phyloP scores from a whole-genome alignment of 2,888 invertebrate species.

The Strigamia maritima region DNA sequence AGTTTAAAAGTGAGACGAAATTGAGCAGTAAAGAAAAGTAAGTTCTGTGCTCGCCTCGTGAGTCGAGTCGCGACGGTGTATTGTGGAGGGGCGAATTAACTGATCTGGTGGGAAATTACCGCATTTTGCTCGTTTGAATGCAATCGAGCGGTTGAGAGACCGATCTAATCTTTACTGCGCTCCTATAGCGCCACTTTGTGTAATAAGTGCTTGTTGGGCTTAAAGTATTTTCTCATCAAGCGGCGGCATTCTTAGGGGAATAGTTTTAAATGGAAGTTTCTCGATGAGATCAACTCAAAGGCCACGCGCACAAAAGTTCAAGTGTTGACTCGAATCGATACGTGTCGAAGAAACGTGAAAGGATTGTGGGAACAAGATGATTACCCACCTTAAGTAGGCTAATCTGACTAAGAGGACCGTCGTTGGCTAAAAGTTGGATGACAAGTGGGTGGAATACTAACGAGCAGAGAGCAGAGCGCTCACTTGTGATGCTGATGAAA shows the following conservation, averaged over 20 bases:
- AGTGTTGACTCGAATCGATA: constrained; percentile 4
- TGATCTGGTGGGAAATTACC: constrained; percentile 4
- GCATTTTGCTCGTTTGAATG: constrained; percentile 4
- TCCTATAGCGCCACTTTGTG: background rate
- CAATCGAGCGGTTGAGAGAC: background rate
- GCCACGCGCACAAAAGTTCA: background rate
- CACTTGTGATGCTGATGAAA: background rate
- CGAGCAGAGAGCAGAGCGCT: background rate
- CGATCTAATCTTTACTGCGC: background rate
- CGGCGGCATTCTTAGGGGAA: background rate
- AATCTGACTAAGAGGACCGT: background rate
- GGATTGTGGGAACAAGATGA: background rate
- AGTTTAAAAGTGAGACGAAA: background rate
- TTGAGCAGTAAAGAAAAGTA: background rate
- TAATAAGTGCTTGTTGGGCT: constrained; percentile 4
- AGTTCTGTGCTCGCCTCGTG: too few species aligned
- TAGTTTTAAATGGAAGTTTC: constrained; percentile 4
- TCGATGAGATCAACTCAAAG: constrained; percentile 4
- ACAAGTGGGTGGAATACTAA: background rate
- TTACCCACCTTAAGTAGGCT: background rate
- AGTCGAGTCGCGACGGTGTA: background rate
- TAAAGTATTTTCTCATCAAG: constrained; percentile 4
- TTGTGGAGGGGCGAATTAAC: background rate
- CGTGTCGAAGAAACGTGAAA: constrained; percentile 4
- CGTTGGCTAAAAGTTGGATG: background rate